Percentiles rank a stretch among this genome's conserved stretches.
Evolutionary conservation across 2,113 vertebrate genomes (phyloP).

Genomic region (Cyphomyrus plagiostoma): DNA sequence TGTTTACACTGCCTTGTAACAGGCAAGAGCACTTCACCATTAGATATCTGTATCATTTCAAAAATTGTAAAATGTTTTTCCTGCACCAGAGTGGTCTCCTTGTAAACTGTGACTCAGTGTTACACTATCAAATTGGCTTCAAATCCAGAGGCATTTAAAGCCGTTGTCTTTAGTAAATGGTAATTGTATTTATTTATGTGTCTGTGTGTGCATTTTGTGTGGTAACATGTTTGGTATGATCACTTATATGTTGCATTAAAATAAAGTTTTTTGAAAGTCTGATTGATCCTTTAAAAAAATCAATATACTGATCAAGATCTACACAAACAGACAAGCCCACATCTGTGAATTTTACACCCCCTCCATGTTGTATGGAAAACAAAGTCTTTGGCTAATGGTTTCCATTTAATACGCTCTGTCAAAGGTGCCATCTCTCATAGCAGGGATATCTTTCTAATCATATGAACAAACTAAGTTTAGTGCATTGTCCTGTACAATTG

Average conservation of each 20-base stretch:
- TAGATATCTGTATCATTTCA: neutral
- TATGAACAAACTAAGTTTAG: neutral
- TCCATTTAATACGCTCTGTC: neutral
- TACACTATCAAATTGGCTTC: constrained; percentile 52
- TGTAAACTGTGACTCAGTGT: constrained; percentile 63
- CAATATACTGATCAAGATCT: neutral
- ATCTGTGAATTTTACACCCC: neutral
- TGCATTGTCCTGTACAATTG: neutral
- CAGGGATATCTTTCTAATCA: neutral
- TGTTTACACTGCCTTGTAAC: constrained; percentile 28
- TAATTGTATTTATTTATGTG: constrained; percentile 45
- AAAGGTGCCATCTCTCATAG: neutral
- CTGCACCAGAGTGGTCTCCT: constrained; percentile 52
- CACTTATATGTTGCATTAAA: constrained; percentile 59
- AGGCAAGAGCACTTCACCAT: constrained; percentile 45
- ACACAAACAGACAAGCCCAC: neutral
- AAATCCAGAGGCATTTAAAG: constrained; percentile 58
- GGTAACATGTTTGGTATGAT: constrained; percentile 55
- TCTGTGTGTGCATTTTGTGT: constrained; percentile 53
- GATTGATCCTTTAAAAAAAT: neutral
- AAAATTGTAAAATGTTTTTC: neutral
- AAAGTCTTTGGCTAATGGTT: neutral
- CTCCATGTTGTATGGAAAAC: neutral
- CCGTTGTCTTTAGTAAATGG: constrained; percentile 52
- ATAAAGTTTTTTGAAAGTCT: constrained; percentile 63